A percentile compares a stretch with the other conserved stretches of the same genome.
phyloP scores from a whole-genome alignment of 35 echinoderm and acorn worm genomes.

The Acanthaster planci region DNA sequence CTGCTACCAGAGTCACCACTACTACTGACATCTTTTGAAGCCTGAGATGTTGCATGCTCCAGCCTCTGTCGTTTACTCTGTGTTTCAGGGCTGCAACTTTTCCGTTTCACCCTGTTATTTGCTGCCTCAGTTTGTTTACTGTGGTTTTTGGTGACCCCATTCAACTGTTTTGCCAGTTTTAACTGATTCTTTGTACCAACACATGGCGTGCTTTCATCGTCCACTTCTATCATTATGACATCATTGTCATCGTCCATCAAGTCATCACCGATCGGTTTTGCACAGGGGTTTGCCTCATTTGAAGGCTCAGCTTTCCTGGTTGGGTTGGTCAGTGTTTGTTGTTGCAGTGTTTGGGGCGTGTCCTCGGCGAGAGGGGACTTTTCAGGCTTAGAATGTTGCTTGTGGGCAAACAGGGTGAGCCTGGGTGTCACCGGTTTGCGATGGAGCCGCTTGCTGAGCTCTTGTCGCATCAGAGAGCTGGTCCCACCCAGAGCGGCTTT shows the following conservation, averaged over 20 bases:
- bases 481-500: not conserved
- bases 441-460: not conserved
- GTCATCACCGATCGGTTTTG: not conserved
- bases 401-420: not conserved
- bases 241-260: not conserved
- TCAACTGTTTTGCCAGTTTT: not conserved
- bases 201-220: not conserved
- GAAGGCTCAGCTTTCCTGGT: not conserved
- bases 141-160: not conserved
- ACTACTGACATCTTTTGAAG: not conserved
- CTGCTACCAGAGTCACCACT: not conserved
- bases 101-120: not conserved
- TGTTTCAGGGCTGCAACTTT: not conserved
- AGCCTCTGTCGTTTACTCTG: not conserved
- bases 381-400: slow-evolving; percentile 1
- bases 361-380: slow-evolving; percentile 30
- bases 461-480: not conserved
- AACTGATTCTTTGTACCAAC: not conserved
- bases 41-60: not conserved
- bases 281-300: not conserved
- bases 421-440: not conserved
- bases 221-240: not conserved
- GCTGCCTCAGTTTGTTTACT: not conserved
- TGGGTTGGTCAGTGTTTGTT: not conserved
- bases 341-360: not conserved